Base-by-base conservation (phyloP, 2,113 vertebrate species). In the Pachycephala philippinensis region DNA sequence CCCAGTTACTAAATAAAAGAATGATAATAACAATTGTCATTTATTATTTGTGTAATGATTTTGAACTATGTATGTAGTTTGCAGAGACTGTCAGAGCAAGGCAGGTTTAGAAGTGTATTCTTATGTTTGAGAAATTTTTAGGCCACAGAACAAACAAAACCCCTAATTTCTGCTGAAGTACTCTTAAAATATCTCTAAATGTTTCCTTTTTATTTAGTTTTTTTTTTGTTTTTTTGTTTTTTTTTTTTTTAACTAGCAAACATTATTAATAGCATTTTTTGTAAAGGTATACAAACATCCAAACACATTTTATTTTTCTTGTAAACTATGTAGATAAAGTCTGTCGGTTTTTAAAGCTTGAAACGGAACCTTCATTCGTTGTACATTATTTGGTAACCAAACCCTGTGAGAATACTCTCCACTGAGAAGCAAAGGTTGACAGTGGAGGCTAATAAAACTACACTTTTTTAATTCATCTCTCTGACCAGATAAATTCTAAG, bases 401-500 rank as follows among this genome's bases (percentile, higher is more conserved):
- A 52, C 1, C 77, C 45, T 75, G 56, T 33, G 47, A 69, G 76
- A 93, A 83, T 54, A 60, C 40, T 91, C 1, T 44, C 12, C 54
- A 42, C 47, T 87, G 85, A 93, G 37, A 89, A 87, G 18, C 8
- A 92, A 42, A 96, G 28, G 11, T 88, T 95, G 72, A 50, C 26
- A 83, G 61, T n/a, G 42, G 42, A 42, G 35, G 4, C 13, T 94
- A 97, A 90, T 81, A 84, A 49, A 90, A 80, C 61, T 63, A 40
- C 8, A 49, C 45, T 70, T 57, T 94, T 93, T 92, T 91, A 79
- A 85, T 91, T 91, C 63, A 85, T 90, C 66, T 96, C 18, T 84
- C 61, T 97, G 85, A 95, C 37, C 74, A 90, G 39, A 86, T 94
- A 87, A 92, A 96, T 94, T 79, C 50, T 90, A 95, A 97, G 63